phyloP scores from a whole-genome alignment of 2,888 invertebrate species.

The Cephus rjabovi region DNA sequence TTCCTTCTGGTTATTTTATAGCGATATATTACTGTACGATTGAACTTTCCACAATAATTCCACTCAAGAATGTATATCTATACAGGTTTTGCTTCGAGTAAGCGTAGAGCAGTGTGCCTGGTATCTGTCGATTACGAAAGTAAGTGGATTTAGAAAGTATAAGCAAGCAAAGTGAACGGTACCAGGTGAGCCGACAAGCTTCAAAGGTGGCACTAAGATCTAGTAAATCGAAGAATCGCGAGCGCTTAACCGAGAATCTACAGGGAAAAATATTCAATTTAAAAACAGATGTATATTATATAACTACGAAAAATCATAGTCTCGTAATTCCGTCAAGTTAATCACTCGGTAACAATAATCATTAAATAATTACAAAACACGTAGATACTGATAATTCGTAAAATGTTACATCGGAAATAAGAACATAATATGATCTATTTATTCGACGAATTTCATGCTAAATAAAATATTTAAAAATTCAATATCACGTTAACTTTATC shows the following conservation, averaged over 20 bases:
- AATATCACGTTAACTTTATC: neutral
- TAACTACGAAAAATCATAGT: neutral
- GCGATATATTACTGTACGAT: neutral
- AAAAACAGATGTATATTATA: neutral
- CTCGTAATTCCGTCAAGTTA: neutral
- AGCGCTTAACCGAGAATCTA: neutral
- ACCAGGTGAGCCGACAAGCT: constrained; percentile 11
- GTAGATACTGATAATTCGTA: neutral
- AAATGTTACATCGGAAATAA: neutral
- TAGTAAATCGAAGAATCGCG: neutral
- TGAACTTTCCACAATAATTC: too few species aligned
- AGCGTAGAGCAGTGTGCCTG: neutral
- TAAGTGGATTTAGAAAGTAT: constrained; percentile 67
- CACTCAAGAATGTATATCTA: neutral
- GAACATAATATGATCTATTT: neutral
- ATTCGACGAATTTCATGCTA: neutral
- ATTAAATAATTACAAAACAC: neutral
- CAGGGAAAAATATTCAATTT: neutral
- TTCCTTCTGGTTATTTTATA: neutral
- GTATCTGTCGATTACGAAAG: constrained; percentile 59
- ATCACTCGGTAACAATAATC: neutral
- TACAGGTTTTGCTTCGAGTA: neutral
- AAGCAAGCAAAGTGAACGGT: constrained; percentile 60
- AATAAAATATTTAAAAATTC: neutral
- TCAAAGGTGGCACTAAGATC: neutral